Conservation (phyloP, 2,888 invertebrate species). For the Lepetodrilus schrolli region DNA sequence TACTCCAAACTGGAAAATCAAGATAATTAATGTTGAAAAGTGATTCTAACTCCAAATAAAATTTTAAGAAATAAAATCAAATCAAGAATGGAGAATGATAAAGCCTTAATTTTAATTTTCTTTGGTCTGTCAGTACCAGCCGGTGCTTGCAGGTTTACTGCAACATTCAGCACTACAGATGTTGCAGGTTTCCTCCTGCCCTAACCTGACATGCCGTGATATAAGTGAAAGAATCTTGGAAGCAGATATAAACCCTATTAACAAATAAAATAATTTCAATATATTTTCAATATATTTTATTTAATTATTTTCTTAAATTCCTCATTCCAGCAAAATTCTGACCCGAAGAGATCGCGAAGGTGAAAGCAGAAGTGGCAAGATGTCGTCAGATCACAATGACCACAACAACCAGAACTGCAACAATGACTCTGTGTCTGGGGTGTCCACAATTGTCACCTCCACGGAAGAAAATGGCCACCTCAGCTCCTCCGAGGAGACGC, state of each 20-base stretch:
- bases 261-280: background rate
- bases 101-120: background rate
- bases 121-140: no score
- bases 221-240: no score
- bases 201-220: no score
- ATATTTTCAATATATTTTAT: background rate
- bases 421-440: background rate
- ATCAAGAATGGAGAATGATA: background rate
- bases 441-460: background rate
- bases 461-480: constrained; percentile 47
- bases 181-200: no score
- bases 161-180: no score
- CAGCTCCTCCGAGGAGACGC: constrained; percentile 42
- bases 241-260: no score
- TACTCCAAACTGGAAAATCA: no score
- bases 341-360: constrained; percentile 21
- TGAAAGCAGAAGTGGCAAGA: constrained; percentile 11
- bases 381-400: constrained; percentile 23
- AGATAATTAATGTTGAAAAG: no score
- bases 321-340: constrained; percentile 28
- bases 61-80: no score
- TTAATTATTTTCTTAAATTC: background rate
- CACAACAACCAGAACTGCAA: background rate
- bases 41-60: no score
- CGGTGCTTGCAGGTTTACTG: no score